Evolutionary conservation across 2,113 vertebrate genomes (phyloP).

Genomic region (Pseudorasbora parva): DNA sequence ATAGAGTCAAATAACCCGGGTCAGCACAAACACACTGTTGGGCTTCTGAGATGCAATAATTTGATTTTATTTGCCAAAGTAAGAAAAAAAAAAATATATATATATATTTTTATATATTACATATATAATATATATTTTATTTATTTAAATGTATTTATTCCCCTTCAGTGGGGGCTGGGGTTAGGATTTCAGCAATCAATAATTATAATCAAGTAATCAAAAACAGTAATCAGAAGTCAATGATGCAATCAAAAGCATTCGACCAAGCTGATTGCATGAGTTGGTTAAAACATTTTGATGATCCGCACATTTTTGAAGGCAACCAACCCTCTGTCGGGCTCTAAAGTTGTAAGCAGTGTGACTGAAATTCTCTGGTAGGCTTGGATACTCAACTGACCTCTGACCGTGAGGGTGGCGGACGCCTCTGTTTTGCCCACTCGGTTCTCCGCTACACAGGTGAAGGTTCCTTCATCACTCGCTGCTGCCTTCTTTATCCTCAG

Average conservation of each 20-base stretch:
- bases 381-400: slow-evolving; percentile 79
- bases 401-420: slow-evolving; percentile 89
- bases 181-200: background rate
- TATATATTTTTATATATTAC: no score
- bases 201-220: slow-evolving; percentile 9
- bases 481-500: slow-evolving; percentile 91
- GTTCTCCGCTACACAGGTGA: slow-evolving; percentile 92
- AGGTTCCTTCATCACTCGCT: slow-evolving; percentile 88
- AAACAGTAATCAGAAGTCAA: slow-evolving; percentile 10
- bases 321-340: background rate
- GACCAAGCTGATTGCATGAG: background rate
- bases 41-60: background rate
- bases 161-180: background rate
- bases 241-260: slow-evolving; percentile 12
- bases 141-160: background rate
- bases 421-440: slow-evolving; percentile 95
- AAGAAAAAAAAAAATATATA: background rate
- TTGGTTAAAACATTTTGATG: background rate
- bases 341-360: background rate
- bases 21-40: background rate
- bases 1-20: slow-evolving; percentile 15
- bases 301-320: background rate
- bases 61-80: background rate
- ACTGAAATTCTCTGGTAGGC: background rate
- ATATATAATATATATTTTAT: background rate